A percentile compares a stretch with the other conserved stretches of the same genome.
Conservation (phyloP, 2,888 invertebrate genomes). For the Thumatha senex region DNA sequence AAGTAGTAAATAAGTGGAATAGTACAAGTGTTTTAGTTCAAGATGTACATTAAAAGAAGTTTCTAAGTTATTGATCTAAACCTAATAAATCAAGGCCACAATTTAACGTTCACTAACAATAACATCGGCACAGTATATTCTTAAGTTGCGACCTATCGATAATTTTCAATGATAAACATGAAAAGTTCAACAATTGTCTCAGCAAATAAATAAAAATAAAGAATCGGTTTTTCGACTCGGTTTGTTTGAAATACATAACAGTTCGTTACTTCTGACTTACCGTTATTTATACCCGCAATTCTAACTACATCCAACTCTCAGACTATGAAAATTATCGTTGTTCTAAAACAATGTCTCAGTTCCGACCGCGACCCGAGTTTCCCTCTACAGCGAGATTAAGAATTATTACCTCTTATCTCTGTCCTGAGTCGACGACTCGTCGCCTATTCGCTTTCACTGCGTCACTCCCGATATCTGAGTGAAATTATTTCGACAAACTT, state of each 20-base stretch:
- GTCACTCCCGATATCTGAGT: slow-evolving; percentile 64
- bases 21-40: too few species aligned
- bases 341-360: slow-evolving; percentile 56
- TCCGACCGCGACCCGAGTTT: slow-evolving; percentile 46
- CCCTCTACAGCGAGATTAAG: slow-evolving; percentile 62
- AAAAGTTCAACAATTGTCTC: slow-evolving; percentile 26
- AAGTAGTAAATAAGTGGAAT: too few species aligned
- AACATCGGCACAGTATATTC: background rate
- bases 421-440: slow-evolving; percentile 68
- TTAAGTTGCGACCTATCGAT: background rate
- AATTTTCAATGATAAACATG: slow-evolving; percentile 19
- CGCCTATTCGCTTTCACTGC: slow-evolving; percentile 63
- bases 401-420: slow-evolving; percentile 76
- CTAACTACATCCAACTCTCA: slow-evolving; percentile 49
- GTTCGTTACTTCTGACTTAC: slow-evolving; percentile 28
- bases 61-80: too few species aligned
- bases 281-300: slow-evolving; percentile 37
- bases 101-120: slow-evolving; percentile 2
- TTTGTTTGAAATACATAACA: slow-evolving; percentile 20
- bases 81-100: slow-evolving; percentile 1
- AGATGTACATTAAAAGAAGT: too few species aligned
- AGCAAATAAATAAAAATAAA: slow-evolving; percentile 29
- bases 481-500: slow-evolving; percentile 79
- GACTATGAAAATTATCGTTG: slow-evolving; percentile 57
- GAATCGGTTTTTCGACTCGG: slow-evolving; percentile 26